Evolutionary conservation across 2,888 invertebrate genomes (phyloP).

Genomic region (Sarcophaga carnaria): DNA sequence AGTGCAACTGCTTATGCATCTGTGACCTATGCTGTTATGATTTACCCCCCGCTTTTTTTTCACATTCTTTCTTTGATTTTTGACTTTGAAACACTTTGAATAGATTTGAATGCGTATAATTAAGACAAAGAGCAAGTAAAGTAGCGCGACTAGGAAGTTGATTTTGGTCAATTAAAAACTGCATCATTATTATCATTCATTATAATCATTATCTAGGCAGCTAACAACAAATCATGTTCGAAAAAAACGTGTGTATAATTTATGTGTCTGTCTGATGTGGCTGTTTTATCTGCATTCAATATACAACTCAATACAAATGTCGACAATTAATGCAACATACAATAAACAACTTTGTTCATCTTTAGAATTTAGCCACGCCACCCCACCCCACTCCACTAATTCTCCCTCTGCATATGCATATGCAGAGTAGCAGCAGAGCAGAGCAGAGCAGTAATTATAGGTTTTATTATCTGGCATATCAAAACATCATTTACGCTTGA

Average conservation of each 20-base stretch:
- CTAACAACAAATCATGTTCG: background rate
- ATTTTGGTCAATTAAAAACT: conserved; percentile 12
- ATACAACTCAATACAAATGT: background rate
- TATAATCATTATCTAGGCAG: background rate
- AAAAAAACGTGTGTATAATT: background rate
- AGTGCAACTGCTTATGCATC: no score
- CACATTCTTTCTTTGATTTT: no score
- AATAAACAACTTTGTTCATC: background rate
- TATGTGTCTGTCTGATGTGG: background rate
- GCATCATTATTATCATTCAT: no score
- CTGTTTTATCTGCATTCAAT: background rate
- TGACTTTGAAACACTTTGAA: no score
- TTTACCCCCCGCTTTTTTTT: no score
- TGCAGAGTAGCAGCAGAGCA: background rate
- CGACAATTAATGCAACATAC: background rate
- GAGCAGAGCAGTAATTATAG: background rate
- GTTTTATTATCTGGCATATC: background rate
- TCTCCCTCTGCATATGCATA: background rate
- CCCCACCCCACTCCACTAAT: no score
- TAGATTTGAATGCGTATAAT: no score
- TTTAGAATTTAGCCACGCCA: no score
- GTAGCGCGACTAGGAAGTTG: no score
- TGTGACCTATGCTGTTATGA: no score
- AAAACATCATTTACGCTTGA: background rate
- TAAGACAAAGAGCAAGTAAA: no score